A percentile compares a stretch with the other conserved stretches of the same genome.
These are phyloP conservation scores for Cybosia mesomella DNA, from an alignment of 2,888 invertebrate species.

Conservation along the genomic window DNA sequence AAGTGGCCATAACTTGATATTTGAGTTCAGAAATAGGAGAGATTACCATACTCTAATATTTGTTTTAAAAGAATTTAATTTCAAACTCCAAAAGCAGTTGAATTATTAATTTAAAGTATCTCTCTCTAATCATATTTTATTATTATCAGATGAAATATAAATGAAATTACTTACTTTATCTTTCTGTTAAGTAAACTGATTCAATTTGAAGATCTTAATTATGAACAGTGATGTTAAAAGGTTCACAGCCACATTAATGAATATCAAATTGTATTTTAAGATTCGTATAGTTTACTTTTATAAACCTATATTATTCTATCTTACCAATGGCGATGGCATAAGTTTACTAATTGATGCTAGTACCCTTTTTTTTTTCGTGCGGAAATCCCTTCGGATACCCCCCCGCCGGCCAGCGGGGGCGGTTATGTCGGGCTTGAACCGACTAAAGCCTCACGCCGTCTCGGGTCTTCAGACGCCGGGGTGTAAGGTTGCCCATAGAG, in stretches of 20 bases:
- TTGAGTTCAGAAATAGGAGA: too few relatives aligned
- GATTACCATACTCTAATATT: background rate
- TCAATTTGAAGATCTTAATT: constrained; percentile 16
- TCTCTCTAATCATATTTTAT: background rate
- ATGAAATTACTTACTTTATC: constrained; percentile 11
- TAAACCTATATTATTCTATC: background rate
- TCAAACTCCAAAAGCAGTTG: background rate
- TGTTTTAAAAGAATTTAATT: background rate
- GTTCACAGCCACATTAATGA: background rate
- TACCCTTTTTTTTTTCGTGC: too few relatives aligned
- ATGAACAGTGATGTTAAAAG: constrained; percentile 7
- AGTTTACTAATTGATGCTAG: too few relatives aligned
- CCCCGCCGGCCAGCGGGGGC: too few relatives aligned
- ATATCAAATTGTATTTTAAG: background rate
- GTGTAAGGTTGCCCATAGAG: too few relatives aligned
- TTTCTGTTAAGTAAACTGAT: constrained; percentile 14
- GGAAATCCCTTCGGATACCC: too few relatives aligned
- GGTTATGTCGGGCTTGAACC: too few relatives aligned
- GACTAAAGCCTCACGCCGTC: too few relatives aligned
- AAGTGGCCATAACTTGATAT: too few relatives aligned
- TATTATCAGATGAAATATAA: constrained; percentile 8
- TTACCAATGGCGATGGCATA: background rate
- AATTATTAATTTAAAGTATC: constrained; percentile 21
- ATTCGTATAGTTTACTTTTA: background rate
- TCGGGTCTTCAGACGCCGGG: too few relatives aligned